Percentiles rank a stretch among this genome's conserved stretches.
These are phyloP conservation scores for Amphiprion percula DNA, from an alignment of 2,113 vertebrate genomes.

Conservation along the genomic window DNA sequence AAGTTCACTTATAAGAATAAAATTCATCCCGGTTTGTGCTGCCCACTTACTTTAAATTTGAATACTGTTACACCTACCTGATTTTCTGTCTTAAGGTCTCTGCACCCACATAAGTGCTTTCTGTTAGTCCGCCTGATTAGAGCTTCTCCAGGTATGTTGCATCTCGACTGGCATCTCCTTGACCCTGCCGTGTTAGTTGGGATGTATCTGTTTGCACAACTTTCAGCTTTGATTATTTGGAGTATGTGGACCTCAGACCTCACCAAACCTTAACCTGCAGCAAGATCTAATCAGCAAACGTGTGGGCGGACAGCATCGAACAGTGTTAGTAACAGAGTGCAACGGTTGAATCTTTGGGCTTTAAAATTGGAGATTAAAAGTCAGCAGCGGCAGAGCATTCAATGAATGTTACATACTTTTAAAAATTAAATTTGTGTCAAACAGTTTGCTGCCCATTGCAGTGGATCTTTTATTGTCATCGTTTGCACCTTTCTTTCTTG, in stretches of 20 bases:
- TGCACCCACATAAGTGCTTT: neutral
- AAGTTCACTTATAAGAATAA: no score
- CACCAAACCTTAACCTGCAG: neutral
- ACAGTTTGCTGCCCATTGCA: neutral
- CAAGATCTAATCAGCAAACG: neutral
- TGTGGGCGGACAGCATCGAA: neutral
- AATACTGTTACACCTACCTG: neutral
- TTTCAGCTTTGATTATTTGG: constrained; percentile 15
- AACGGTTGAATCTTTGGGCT: neutral
- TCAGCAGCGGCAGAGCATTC: neutral
- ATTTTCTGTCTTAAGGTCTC: neutral
- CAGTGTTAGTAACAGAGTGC: neutral
- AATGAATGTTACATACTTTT: neutral
- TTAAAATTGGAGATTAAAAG: neutral
- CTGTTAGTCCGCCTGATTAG: neutral
- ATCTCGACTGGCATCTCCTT: constrained; percentile 31
- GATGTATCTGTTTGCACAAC: constrained; percentile 1
- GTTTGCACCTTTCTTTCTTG: neutral
- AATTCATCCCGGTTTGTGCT: neutral
- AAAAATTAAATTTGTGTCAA: neutral
- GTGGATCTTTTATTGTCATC: neutral
- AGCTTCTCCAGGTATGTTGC: neutral
- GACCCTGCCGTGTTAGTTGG: constrained; percentile 2
- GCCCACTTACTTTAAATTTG: neutral
- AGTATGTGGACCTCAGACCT: neutral